Conservation (phyloP, 2,797 vertebrate genomes). For the Argya squamiceps region DNA sequence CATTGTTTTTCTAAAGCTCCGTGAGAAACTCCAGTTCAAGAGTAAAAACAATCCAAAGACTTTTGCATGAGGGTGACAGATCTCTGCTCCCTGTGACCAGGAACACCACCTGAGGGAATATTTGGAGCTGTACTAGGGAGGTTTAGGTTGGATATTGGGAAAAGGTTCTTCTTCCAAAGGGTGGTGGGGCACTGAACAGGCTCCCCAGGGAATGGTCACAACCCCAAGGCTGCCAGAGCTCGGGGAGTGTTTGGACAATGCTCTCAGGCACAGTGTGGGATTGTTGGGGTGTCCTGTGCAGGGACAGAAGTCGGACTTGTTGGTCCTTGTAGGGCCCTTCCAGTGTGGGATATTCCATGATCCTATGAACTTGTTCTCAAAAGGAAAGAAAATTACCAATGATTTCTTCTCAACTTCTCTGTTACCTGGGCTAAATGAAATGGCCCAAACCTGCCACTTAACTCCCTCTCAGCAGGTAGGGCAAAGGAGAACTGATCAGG, state of each 20-base stretch:
- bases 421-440: neutral
- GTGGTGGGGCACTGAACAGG: rapidly evolving
- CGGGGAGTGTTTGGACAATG: rapidly evolving
- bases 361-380: neutral
- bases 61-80: no score
- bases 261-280: neutral
- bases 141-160: neutral
- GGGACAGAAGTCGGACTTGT: neutral
- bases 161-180: neutral
- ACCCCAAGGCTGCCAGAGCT: neutral
- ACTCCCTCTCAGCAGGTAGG: neutral
- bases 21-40: no score
- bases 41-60: no score
- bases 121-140: neutral
- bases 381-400: neutral
- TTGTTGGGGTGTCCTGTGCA: neutral
- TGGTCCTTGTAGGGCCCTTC: neutral
- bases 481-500: neutral
- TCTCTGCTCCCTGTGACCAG: neutral
- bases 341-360: neutral
- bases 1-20: no score
- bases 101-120: neutral
- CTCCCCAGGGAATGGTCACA: neutral
- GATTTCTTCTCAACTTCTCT: neutral
- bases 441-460: neutral